A percentile compares a stretch with the other conserved stretches of the same genome.
Evolutionary conservation across 2,888 invertebrate genomes (phyloP).

Genomic region (Trissolcus brochymenae): DNA sequence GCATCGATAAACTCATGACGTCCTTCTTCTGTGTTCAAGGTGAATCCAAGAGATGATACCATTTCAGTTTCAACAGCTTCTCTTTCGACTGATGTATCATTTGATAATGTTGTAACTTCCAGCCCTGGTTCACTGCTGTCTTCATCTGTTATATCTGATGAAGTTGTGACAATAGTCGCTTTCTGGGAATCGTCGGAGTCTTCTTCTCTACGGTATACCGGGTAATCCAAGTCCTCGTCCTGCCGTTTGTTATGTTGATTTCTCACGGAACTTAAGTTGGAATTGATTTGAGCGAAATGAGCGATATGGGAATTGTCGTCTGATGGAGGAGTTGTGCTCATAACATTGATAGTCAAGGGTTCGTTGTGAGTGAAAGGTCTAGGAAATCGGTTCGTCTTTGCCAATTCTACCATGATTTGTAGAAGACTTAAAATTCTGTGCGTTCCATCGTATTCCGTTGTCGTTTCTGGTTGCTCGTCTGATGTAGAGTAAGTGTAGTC

Average conservation of each 20-base stretch:
- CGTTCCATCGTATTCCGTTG: conserved; percentile 26
- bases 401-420: conserved; percentile 62
- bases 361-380: conserved; percentile 57
- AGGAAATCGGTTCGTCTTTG: conserved; percentile 61
- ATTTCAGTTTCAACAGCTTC: conserved; percentile 70
- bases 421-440: conserved; percentile 55
- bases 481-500: conserved; percentile 10
- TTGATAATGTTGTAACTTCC: conserved; percentile 15
- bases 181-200: conserved; percentile 2
- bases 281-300: conserved; percentile 18
- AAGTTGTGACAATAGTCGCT: conserved; percentile 13
- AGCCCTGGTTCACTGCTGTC: conserved; percentile 1
- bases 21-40: conserved; percentile 70
- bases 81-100: conserved; percentile 8
- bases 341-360: conserved; percentile 38
- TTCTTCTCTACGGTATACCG: conserved; percentile 22
- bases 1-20: conserved; percentile 72
- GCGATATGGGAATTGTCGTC: conserved; percentile 22
- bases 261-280: conserved; percentile 7
- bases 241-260: neutral
- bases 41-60: conserved; percentile 73
- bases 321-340: conserved; percentile 27
- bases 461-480: conserved; percentile 20
- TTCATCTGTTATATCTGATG: neutral
- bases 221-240: conserved; percentile 21